phyloP scores from a whole-genome alignment of 2,797 vertebrate genomes.

The Nyctibius grandis region DNA sequence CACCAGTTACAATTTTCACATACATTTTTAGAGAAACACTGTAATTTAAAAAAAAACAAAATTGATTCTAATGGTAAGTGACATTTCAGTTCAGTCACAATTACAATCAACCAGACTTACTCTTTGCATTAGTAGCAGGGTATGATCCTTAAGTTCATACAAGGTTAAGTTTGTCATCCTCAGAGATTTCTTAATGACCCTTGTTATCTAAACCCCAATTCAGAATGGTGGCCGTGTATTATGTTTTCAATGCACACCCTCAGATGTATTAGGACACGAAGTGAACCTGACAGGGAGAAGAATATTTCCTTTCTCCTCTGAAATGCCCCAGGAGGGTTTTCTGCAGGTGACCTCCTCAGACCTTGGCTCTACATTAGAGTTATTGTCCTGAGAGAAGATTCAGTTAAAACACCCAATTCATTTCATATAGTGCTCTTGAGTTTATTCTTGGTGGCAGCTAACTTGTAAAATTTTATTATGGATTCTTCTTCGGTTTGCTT shows the following conservation, averaged over 20 bases:
- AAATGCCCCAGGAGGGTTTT: conserved; percentile 72
- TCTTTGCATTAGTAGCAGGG: background rate
- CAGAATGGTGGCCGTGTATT: conserved; percentile 60
- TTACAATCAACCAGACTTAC: conserved; percentile 59
- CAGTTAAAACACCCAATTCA: conserved; percentile 80
- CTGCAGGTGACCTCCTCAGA: conserved; percentile 74
- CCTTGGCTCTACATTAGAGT: conserved; percentile 79
- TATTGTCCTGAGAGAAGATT: conserved; percentile 84
- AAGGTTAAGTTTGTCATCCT: conserved; percentile 74
- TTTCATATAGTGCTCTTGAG: conserved; percentile 81
- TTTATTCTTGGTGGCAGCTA: conserved; percentile 79
- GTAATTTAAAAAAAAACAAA: conserved; percentile 6
- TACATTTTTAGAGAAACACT: conserved; percentile 48
- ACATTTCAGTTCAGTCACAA: conserved; percentile 75
- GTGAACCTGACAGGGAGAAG: conserved; percentile 74
- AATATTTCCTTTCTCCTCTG: conserved; percentile 74
- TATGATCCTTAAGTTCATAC: conserved; percentile 54
- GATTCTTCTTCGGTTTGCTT: conserved; percentile 72
- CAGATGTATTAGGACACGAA: conserved; percentile 74
- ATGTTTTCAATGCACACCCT: conserved; percentile 71
- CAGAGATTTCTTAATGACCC: conserved; percentile 72
- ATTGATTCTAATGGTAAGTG: conserved; percentile 73
- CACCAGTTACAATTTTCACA: conserved; percentile 10
- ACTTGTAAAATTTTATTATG: conserved; percentile 83
- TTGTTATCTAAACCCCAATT: conserved; percentile 61